A percentile compares a stretch with the other conserved stretches of the same genome.
Conservation (phyloP, 2,797 vertebrate genomes). For the Spinus olivaceus region DNA sequence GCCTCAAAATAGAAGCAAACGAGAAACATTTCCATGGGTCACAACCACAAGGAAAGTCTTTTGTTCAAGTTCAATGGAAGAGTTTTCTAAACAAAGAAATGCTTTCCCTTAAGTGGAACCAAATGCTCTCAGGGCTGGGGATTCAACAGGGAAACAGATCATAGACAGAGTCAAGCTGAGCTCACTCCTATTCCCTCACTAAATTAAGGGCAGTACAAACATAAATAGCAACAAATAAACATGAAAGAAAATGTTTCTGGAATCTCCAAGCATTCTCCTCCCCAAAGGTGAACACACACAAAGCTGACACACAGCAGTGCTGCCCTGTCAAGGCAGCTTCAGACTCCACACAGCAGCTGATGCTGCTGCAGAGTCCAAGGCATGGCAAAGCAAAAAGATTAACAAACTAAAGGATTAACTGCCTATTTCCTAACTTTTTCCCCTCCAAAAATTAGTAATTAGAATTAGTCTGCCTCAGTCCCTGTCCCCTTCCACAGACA, state of each 20-base stretch:
- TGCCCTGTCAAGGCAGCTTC: not conserved
- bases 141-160: not conserved
- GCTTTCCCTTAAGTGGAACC: conserved; percentile 50
- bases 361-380: rapidly evolving
- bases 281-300: not conserved
- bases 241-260: not conserved
- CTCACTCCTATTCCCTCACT: not conserved
- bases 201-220: not conserved
- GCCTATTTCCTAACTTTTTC: rapidly evolving
- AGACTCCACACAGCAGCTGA: not conserved
- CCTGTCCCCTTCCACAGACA: not conserved
- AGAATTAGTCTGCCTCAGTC: not conserved
- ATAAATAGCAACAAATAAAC: conserved; percentile 31
- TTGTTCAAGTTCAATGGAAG: conserved; percentile 55
- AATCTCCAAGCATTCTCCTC: not conserved
- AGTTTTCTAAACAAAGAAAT: conserved; percentile 55
- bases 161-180: conserved; percentile 1
- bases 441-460: not conserved
- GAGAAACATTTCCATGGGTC: conserved; percentile 32
- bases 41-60: conserved; percentile 40
- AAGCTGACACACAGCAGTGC: not conserved
- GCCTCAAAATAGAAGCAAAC: conserved; percentile 44
- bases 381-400: not conserved
- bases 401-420: not conserved
- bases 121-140: conserved; percentile 10